Evolutionary conservation across 2,797 vertebrate species (phyloP).

Genomic region (Delichon dasypus): DNA sequence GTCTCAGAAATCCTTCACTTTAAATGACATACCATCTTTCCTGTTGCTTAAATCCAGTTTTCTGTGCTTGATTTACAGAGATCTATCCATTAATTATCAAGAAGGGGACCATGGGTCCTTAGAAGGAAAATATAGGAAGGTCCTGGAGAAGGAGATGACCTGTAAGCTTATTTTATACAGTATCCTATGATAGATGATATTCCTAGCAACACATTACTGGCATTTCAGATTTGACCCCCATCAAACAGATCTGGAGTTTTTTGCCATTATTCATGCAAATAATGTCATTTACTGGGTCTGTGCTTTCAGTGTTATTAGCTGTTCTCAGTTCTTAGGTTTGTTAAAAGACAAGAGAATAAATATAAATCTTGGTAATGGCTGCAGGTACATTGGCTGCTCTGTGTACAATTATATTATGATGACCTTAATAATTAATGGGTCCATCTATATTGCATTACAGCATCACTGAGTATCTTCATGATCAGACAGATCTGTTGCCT

Average conservation of each 20-base stretch:
- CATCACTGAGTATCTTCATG: not conserved
- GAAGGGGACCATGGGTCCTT: not conserved
- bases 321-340: not conserved
- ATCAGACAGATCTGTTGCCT: not conserved
- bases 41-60: not conserved
- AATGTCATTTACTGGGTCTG: not conserved
- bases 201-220: not conserved
- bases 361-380: not conserved
- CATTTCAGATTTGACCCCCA: not conserved
- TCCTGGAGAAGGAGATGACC: not conserved
- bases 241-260: not conserved
- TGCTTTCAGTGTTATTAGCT: not conserved
- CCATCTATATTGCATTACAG: not conserved
- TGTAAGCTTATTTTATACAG: not conserved
- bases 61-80: not conserved
- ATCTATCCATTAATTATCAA: not conserved
- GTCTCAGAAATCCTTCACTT: not conserved
- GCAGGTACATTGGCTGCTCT: not conserved
- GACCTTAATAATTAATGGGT: conserved; percentile 14
- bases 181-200: not conserved
- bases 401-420: not conserved
- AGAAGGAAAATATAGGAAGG: not conserved
- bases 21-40: not conserved
- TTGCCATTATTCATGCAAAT: not conserved
- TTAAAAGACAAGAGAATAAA: not conserved